These are phyloP conservation scores for Oscheius onirici DNA, from an alignment of 2,888 invertebrate species.

Conservation along the genomic window DNA sequence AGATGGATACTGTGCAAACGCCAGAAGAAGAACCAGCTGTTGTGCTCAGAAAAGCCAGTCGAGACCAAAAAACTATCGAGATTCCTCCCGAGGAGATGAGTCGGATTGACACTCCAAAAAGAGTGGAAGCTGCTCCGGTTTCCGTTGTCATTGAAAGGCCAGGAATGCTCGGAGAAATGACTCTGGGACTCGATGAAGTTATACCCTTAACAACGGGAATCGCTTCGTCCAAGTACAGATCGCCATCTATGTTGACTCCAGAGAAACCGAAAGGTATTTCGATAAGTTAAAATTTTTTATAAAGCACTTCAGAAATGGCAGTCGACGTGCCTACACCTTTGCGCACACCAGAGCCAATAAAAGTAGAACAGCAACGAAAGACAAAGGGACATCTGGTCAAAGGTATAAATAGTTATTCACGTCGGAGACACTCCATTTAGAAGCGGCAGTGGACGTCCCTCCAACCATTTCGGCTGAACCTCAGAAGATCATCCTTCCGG, in stretches of 20 bases:
- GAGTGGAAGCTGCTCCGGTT: background rate
- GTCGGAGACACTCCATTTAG: background rate
- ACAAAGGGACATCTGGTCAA: constrained; percentile 2
- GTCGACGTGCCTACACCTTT: constrained; percentile 17
- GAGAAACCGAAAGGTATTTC: background rate
- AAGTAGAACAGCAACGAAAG: background rate
- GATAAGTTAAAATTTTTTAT: background rate
- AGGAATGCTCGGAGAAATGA: constrained; percentile 25
- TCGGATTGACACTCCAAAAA: background rate
- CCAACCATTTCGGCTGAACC: background rate
- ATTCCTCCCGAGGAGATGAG: background rate
- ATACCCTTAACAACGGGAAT: constrained; percentile 21
- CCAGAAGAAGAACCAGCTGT: background rate
- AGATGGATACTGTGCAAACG: background rate
- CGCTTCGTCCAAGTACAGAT: constrained; percentile 23
- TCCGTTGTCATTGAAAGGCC: constrained; percentile 25
- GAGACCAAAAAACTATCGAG: background rate
- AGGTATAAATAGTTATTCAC: background rate
- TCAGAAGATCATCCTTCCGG: background rate
- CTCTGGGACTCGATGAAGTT: constrained; percentile 19
- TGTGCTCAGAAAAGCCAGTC: background rate
- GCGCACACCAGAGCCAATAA: background rate
- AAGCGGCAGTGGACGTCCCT: constrained; percentile 9
- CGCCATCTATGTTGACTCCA: constrained; percentile 27
- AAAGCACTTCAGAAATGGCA: constrained; percentile 6